Base-by-base conservation (phyloP, 2,113 vertebrate species). In the Cryptotis parvus region DNA sequence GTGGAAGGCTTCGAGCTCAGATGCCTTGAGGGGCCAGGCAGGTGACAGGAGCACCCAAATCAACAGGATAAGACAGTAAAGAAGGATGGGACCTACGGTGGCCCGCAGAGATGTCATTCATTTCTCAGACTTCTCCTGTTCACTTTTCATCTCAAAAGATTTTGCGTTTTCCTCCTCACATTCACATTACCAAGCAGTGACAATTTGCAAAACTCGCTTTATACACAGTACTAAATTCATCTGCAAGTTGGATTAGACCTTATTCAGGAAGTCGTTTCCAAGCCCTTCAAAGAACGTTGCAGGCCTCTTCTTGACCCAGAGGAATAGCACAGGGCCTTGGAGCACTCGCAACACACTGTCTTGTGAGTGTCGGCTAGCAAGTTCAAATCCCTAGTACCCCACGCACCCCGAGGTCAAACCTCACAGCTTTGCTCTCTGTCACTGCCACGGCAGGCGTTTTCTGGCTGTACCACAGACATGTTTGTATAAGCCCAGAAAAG, bases 101-200 rank as follows among this genome's bases (percentile, higher is more conserved):
- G 87, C 39, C 49, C 11, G 41, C 22, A 11, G 33, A 78, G 69
- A 39, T 35, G 45, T 3, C 9, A 29, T 1, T 1, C 55, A 24
- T 58, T 6, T 65, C 37, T 87, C 0, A 84, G 74, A 49, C 22
- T 76, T 92, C 75, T 84, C 73, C 76, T 33, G 63, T 92, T 84
- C 35, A 4, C 55, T 22, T 58, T 58, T 58, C 55, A 58, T 24
- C 55, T 58, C 55, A 58, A 18, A 58, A 58, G 55, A 58, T 18
- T 24, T 18, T 20, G 24, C 22, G 55, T 58, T 58, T 58, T 58
- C 55, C 20, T 58, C 4, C 24, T 58, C 55, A 58, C 20, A 58
- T 49, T 49, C 1, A 58, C 20, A 58, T 58, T 4, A 4, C 55
- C 22, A 84, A 80, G 87, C 11, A 24, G 58, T 70, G 12, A 77